phyloP scores from a whole-genome alignment of 2,888 invertebrate species.

The Archips xylosteana region DNA sequence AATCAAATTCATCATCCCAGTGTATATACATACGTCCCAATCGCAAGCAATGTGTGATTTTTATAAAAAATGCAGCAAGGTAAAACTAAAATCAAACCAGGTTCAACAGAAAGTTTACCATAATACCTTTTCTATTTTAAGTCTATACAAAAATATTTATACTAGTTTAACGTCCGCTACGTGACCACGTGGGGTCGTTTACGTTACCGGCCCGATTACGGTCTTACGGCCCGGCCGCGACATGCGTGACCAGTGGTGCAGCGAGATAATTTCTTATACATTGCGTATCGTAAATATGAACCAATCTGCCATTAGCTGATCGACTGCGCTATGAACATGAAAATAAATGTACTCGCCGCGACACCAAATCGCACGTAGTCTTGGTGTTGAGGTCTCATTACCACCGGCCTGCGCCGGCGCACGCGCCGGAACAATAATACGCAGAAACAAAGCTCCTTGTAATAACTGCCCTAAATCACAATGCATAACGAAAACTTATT shows the following conservation, averaged over 20 bases:
- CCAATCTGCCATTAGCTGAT: not conserved
- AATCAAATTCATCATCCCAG: no score
- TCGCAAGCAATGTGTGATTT: not conserved
- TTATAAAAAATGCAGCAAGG: not conserved
- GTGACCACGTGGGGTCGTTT: constrained; percentile 39
- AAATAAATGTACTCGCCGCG: not conserved
- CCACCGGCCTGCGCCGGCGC: constrained; percentile 51
- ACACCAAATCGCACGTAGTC: not conserved
- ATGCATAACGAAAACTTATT: constrained; percentile 26
- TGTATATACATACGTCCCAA: no score
- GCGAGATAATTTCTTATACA: not conserved
- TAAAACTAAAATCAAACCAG: not conserved
- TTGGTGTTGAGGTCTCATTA: constrained; percentile 52
- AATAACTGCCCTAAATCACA: constrained; percentile 35
- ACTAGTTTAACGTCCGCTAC: constrained; percentile 40
- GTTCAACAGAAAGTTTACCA: not conserved
- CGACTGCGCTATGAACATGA: not conserved
- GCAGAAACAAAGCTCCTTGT: constrained; percentile 59
- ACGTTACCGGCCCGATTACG: constrained; percentile 22
- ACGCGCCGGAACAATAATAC: constrained; percentile 72
- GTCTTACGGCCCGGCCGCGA: not conserved
- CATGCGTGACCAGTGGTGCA: not conserved
- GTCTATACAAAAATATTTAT: constrained; percentile 35
- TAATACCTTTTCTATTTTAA: constrained; percentile 30
- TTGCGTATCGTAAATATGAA: not conserved